Percentiles rank a stretch among this genome's conserved stretches.
These are phyloP conservation scores for Euborellia annulipes DNA, from an alignment of 1,140 invertebrate species.

Conservation along the genomic window DNA sequence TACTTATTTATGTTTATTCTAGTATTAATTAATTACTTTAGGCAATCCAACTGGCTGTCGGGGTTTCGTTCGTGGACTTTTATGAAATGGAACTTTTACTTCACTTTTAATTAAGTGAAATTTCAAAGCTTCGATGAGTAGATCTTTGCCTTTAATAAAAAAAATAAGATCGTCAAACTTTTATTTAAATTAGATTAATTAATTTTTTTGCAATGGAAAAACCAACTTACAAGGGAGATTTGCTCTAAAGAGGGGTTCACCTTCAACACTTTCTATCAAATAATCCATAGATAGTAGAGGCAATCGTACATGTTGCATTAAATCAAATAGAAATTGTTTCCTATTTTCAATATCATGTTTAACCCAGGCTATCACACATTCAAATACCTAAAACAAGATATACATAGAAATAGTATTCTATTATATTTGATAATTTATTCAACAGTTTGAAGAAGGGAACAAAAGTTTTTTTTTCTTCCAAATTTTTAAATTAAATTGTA, in stretches of 20 bases:
- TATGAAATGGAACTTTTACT: constrained; percentile 59
- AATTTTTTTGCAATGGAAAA: not conserved
- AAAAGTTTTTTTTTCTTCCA: too few relatives aligned
- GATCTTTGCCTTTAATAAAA: constrained; percentile 53
- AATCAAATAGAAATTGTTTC: constrained; percentile 49
- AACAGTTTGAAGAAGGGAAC: too few relatives aligned
- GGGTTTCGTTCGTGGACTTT: constrained; percentile 67
- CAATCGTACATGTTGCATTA: constrained; percentile 86
- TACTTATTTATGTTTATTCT: too few relatives aligned
- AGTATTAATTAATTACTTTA: constrained; percentile 39
- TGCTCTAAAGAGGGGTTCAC: constrained; percentile 71
- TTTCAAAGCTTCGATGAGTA: constrained; percentile 89
- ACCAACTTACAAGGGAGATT: constrained; percentile 51
- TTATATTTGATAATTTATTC: too few relatives aligned
- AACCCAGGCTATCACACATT: constrained; percentile 76
- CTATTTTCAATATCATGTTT: constrained; percentile 55
- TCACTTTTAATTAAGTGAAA: constrained; percentile 85
- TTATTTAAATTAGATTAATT: too few relatives aligned
- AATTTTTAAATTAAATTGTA: too few relatives aligned
- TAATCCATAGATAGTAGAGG: constrained; percentile 80
- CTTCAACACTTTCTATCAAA: constrained; percentile 73
- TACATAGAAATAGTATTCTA: too few relatives aligned
- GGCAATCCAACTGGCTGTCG: constrained; percentile 70
- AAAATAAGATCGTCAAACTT: too few relatives aligned
- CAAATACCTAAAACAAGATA: constrained; percentile 53